Evolutionary conservation across 1,140 invertebrate species (phyloP).

Genomic region (Nephila pilipes): DNA sequence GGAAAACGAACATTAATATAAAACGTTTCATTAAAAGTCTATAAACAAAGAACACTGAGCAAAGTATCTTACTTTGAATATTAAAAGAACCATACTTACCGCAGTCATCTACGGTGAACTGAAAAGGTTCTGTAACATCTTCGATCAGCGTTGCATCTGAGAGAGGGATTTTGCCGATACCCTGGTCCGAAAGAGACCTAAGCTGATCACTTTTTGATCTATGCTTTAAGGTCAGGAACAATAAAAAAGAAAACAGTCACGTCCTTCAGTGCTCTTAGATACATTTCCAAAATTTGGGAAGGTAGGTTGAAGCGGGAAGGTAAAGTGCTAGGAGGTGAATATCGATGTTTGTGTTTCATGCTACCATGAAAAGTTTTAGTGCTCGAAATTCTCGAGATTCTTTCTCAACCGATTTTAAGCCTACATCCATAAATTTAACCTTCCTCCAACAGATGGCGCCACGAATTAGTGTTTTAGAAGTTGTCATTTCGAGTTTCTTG

Average conservation of each 20-base stretch:
- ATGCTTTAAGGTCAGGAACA: slow-evolving; percentile 47
- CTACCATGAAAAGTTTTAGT: not conserved
- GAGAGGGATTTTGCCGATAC: slow-evolving; percentile 91
- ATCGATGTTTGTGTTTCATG: not conserved
- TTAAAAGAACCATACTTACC: slow-evolving; percentile 66
- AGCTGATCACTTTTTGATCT: slow-evolving; percentile 68
- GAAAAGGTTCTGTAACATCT: slow-evolving; percentile 83
- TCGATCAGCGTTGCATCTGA: slow-evolving; percentile 92
- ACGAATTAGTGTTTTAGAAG: not conserved
- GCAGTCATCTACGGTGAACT: slow-evolving; percentile 83
- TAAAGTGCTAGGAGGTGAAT: slow-evolving; percentile 36
- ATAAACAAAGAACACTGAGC: too few species aligned
- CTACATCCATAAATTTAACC: not conserved
- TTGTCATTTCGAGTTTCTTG: not conserved
- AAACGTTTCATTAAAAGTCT: too few species aligned
- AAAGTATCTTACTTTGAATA: too few species aligned
- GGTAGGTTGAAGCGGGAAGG: slow-evolving; percentile 10
- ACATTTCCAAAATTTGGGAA: not conserved
- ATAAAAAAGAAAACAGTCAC: slow-evolving; percentile 65
- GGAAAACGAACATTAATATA: too few species aligned
- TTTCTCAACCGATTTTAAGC: not conserved
- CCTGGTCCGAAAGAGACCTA: slow-evolving; percentile 80
- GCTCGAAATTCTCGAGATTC: slow-evolving; percentile 36
- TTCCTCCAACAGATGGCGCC: not conserved
- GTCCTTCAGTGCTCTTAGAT: slow-evolving; percentile 63